Conservation (phyloP, 2,113 vertebrate species). For the Strix uralensis region DNA sequence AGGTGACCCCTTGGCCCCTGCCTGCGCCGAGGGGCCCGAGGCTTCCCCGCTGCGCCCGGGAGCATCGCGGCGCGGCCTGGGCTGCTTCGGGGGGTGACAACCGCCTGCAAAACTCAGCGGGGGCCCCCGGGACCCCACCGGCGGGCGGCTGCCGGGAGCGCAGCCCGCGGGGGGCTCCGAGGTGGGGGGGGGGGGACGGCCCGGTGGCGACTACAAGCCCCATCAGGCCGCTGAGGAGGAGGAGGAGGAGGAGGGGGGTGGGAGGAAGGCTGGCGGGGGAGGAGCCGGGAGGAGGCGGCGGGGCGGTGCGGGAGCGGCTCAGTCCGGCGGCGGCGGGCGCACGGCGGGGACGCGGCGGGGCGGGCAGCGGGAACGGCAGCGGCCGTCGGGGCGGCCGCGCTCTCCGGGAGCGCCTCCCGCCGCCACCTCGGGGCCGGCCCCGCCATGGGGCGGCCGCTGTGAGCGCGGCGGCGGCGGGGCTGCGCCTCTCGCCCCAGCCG, state of each 20-base stretch:
- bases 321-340: neutral
- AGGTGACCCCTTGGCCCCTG: accelerated
- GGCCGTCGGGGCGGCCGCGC: neutral
- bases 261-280: neutral
- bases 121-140: neutral
- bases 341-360: neutral
- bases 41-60: neutral
- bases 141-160: neutral
- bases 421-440: neutral
- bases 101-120: neutral
- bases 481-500: neutral
- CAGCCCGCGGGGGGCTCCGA: neutral
- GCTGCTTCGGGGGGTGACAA: neutral
- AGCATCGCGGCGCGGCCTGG: neutral
- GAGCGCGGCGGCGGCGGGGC: neutral
- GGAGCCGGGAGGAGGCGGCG: neutral
- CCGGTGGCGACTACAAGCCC: slow-evolving; percentile 29
- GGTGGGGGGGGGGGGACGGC: neutral
- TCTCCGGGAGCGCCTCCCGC: neutral
- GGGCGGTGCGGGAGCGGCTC: slow-evolving; percentile 4
- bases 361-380: neutral
- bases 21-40: accelerated
- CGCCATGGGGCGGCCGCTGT: neutral
- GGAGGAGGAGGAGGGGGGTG: neutral
- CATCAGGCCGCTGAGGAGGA: slow-evolving; percentile 10